Percentiles rank a stretch among this genome's conserved stretches.
These are phyloP conservation scores for Hydractinia echinata DNA, from an alignment of 30 jellyfish, hydroid and myxozoan species.

Conservation along the genomic window DNA sequence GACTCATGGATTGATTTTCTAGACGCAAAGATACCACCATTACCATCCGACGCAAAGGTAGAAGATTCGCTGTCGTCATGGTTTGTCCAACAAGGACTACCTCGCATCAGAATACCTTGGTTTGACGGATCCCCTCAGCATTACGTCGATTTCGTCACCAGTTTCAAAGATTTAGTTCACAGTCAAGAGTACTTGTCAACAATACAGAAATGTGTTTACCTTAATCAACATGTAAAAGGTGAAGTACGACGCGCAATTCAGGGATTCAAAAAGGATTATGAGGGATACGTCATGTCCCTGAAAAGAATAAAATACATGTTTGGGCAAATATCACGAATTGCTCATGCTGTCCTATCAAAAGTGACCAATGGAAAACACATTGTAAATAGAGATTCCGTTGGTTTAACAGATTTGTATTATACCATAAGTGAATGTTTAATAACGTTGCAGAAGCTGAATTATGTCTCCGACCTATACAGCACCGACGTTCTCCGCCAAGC, in stretches of 20 bases:
- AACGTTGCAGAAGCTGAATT: neutral
- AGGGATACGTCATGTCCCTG: no score
- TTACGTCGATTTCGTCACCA: neutral
- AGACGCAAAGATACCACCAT: neutral
- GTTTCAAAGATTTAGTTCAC: neutral
- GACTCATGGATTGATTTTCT: neutral
- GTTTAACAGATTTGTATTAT: neutral
- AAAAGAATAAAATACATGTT: neutral
- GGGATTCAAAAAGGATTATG: no score
- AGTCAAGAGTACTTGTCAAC: neutral
- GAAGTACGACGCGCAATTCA: neutral
- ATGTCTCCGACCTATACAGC: neutral
- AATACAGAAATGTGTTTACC: neutral
- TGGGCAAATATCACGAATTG: neutral
- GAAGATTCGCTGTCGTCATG: neutral
- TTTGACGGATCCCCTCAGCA: neutral
- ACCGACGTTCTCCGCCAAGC: neutral
- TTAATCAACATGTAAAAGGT: neutral
- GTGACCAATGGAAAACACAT: neutral
- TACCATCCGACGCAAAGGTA: neutral
- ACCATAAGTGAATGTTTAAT: neutral
- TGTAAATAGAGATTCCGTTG: neutral
- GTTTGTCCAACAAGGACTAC: constrained; percentile 6
- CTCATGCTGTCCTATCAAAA: neutral
- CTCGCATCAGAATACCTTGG: neutral